Conservation (phyloP, 1,140 invertebrate species). For the Drosophila gunungcola region DNA sequence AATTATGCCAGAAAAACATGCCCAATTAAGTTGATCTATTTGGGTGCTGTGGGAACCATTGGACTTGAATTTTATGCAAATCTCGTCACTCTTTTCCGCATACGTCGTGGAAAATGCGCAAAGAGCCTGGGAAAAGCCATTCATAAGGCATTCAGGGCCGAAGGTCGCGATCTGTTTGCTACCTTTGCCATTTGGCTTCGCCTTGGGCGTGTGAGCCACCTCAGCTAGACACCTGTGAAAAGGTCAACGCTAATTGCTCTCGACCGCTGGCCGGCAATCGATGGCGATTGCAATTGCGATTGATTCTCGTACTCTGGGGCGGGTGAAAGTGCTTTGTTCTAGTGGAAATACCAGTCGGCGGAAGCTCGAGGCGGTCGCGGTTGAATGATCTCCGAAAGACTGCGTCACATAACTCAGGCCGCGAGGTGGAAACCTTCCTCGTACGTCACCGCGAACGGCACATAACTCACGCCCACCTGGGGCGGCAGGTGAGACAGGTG, state of each 20-base stretch:
- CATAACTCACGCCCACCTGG: conserved; percentile 49
- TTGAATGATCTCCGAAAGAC: conserved; percentile 53
- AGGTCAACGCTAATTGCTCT: conserved; percentile 67
- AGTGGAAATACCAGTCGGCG: conserved; percentile 19
- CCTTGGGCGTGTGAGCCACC: conserved; percentile 60
- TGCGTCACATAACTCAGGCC: conserved; percentile 46
- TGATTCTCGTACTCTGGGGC: conserved; percentile 34
- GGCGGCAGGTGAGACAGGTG: conserved; percentile 19
- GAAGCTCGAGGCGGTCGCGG: conserved; percentile 33
- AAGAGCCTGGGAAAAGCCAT: conserved; percentile 58
- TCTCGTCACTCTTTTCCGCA: conserved; percentile 73
- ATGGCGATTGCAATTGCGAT: conserved; percentile 23
- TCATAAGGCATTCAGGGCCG: conserved; percentile 58
- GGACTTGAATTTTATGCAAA: conserved; percentile 69
- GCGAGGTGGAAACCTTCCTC: conserved; percentile 41
- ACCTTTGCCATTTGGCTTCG: conserved; percentile 57
- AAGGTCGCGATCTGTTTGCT: conserved; percentile 58
- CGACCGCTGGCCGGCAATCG: background rate
- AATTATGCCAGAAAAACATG: conserved; percentile 25
- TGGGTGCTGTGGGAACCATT: conserved; percentile 47
- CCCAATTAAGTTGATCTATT: conserved; percentile 50
- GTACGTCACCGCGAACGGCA: conserved; percentile 34
- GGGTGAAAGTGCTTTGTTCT: conserved; percentile 66
- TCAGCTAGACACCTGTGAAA: conserved; percentile 60
- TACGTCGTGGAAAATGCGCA: conserved; percentile 59